Evolutionary conservation across 2,888 invertebrate species (phyloP), one percentile per base, ranked within the genome.

Genomic region (Drosophila neotestacea): DNA sequence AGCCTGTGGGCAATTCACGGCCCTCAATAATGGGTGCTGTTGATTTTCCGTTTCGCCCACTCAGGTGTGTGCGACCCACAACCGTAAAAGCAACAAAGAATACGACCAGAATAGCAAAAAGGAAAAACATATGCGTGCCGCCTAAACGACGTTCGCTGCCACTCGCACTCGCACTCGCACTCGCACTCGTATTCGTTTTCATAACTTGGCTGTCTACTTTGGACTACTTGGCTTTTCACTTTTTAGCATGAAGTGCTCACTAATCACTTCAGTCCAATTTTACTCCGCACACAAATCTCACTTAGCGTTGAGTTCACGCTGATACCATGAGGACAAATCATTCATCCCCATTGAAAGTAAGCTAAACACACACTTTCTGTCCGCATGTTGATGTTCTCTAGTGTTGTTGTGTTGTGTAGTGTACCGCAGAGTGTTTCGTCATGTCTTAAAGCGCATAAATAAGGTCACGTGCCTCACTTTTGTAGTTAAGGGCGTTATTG

Each of bases 371-470:
- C 48, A 9, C n/a, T n/a, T 27, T 59, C 41, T 30, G 48, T 38
- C 36, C 22, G 30, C 22, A 51, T 60, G 62, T 65, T 60, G 65
- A 66, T 73, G 61, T 41, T 50, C 55, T 63, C 44, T 28, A 50
- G 62, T 73, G 65, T 70, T 65, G 68, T 55, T 71, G 64, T 59
- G 56, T 71, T 76, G 64, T 65, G 68, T 55, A 56, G 54, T 71
- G 64, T 59, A 55, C 73, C 78, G 64, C 66, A 72, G 72, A 73
- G 70, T 76, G 74, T 81, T 78, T 89, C 86, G 84, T 90, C 86
- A 81, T 79, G 88, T 80, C 88, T 90, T 82, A 81, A 89, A 88
- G 81, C 88, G 80, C 90, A 90, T 91, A 92, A 92, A 92, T 92
- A 92, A 85, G 89, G 92, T 84, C 92, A 91, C 92, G 92, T 92